Base-by-base conservation (phyloP, 1,140 invertebrate species). In the Scaptomyza graminum region DNA sequence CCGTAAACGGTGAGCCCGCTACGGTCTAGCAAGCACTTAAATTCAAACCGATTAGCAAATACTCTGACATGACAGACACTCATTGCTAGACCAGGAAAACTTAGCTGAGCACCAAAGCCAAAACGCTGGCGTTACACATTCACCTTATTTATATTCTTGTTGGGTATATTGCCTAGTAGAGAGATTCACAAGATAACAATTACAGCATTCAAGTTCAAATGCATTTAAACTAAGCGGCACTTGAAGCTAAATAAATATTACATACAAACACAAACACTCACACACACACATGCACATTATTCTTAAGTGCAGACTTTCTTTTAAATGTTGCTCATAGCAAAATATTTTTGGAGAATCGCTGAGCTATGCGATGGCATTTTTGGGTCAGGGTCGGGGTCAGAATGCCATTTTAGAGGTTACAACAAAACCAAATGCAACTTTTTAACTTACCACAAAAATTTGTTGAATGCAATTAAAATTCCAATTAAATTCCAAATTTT, bases 121-220 rank as follows among this genome's bases (percentile, higher is more conserved):
- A 55, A 54, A 39, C 11, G 46, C 15, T 37, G 15, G 9, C 22
- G 11, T 44, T 16, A 46, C 43, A 44, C 12, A 18, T 34, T n/a
- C 39, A 60, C 15, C 28, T 28, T 37, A 18, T 63, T 11, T 63
- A 13, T 41, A 44, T 31, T 13, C 37, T n/a, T 43, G 11, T 39
- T n/a, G n/a, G n/a, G 46, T 41, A 15, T 7, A 25, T 46, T 44
- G 28, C 43, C 54, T 15, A 18, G 15, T 44, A 52, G 51, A 54
- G 51, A 54, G 44, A 47, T 50, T 43, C 71, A 66, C 46, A 13
- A 62, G 54, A 82, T 64, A 78, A 46, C 61, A 62, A 67, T 65
- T 83, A 76, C 79, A 57, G 63, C 59, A 74, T 65, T 87, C 77
- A 87, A 81, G 82, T 84, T 85, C 81, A 87, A 85, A 77, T 84